Evolutionary conservation across 2,113 vertebrate species (phyloP).

Genomic region (Tragelaphus scriptus): DNA sequence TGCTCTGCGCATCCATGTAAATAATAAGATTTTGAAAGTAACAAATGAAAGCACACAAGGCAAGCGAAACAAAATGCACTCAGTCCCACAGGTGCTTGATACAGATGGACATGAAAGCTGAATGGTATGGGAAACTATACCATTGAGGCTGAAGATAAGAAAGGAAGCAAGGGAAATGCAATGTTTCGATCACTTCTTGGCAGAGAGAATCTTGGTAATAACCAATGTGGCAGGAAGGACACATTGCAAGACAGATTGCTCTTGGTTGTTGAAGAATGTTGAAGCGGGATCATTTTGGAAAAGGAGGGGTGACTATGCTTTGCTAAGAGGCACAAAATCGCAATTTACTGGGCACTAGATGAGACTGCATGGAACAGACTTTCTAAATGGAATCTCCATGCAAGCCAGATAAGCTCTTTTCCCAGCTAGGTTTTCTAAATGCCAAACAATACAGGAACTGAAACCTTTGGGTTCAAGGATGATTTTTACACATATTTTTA

Average conservation of each 20-base stretch:
- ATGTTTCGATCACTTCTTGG: slow-evolving; percentile 65
- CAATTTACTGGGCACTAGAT: slow-evolving; percentile 53
- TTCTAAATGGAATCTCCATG: slow-evolving; percentile 70
- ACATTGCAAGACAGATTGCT: slow-evolving; percentile 75
- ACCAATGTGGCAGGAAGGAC: slow-evolving; percentile 56
- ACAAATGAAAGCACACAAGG: slow-evolving; percentile 82
- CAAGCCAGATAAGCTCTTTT: slow-evolving; percentile 70
- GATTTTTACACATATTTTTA: background rate
- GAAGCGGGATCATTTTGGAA: slow-evolving; percentile 73
- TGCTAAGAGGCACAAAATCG: slow-evolving; percentile 72
- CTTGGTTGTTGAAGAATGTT: slow-evolving; percentile 76
- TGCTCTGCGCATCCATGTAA: slow-evolving; percentile 75
- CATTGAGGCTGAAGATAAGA: slow-evolving; percentile 76
- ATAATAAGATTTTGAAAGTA: slow-evolving; percentile 80
- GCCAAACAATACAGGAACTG: background rate
- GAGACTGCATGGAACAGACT: slow-evolving; percentile 40
- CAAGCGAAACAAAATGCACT: slow-evolving; percentile 79
- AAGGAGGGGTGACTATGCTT: slow-evolving; percentile 76
- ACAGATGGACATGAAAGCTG: slow-evolving; percentile 77
- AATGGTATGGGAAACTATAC: slow-evolving; percentile 78
- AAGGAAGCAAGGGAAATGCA: slow-evolving; percentile 74
- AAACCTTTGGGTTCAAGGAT: background rate
- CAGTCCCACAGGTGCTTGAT: slow-evolving; percentile 59
- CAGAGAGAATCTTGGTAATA: slow-evolving; percentile 70
- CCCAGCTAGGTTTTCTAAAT: slow-evolving; percentile 70